These are phyloP conservation scores for Deroplatys truncata DNA, from an alignment of 2,888 invertebrate genomes.

Conservation along the genomic window DNA sequence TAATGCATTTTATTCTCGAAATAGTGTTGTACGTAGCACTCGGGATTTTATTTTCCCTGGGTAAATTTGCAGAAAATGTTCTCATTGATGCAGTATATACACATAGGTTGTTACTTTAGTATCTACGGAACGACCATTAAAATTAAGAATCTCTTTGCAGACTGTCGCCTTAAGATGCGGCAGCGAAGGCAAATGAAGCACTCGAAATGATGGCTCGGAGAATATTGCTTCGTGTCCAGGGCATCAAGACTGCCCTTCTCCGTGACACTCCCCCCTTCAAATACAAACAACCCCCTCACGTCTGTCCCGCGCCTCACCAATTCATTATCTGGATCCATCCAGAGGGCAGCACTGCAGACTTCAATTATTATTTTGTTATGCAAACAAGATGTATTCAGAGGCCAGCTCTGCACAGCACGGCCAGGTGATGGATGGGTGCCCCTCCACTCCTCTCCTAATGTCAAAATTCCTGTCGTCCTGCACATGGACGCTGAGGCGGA, in stretches of 20 bases:
- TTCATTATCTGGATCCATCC: conserved; percentile 3
- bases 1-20: too few relatives aligned
- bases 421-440: conserved; percentile 21
- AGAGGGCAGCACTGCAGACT: conserved; percentile 2
- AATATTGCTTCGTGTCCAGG: not conserved
- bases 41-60: too few relatives aligned
- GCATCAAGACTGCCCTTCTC: not conserved
- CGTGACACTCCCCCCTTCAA: not conserved
- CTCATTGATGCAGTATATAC: too few relatives aligned
- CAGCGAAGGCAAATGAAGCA: not conserved
- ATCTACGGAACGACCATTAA: too few relatives aligned
- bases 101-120: too few relatives aligned
- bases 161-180: not conserved
- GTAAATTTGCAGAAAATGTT: too few relatives aligned
- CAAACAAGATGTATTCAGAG: conserved; percentile 23
- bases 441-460: not conserved
- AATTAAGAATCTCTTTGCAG: too few relatives aligned
- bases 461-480: not conserved
- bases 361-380: conserved; percentile 29
- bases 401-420: not conserved
- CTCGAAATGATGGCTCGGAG: not conserved
- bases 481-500: not conserved
- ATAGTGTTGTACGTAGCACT: too few relatives aligned
- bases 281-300: not conserved
- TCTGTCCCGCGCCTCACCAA: not conserved